phyloP scores from a whole-genome alignment of 2,888 invertebrate species.

The Pyrrhia umbra region DNA sequence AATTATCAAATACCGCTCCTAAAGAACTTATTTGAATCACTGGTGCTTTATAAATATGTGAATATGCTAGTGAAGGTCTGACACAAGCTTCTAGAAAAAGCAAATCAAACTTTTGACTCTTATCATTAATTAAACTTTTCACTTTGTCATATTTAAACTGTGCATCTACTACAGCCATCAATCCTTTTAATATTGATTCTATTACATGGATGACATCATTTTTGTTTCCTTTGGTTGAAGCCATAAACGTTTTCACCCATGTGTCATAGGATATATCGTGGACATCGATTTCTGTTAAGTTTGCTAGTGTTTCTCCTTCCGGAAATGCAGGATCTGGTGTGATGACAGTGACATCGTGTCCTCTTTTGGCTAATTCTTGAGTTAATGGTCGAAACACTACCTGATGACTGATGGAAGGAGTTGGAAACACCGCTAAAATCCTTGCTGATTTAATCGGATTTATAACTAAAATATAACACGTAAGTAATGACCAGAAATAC shows the following conservation, averaged over 20 bases:
- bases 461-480: slow-evolving; percentile 11
- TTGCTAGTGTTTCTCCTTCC: slow-evolving; percentile 67
- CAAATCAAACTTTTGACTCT: slow-evolving; percentile 66
- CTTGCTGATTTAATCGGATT: slow-evolving; percentile 52
- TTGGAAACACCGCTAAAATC: slow-evolving; percentile 71
- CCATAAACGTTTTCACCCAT: slow-evolving; percentile 46
- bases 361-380: slow-evolving; percentile 78
- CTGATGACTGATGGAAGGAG: slow-evolving; percentile 85
- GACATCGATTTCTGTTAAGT: slow-evolving; percentile 81
- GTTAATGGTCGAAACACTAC: slow-evolving; percentile 78
- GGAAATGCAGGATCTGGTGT: slow-evolving; percentile 79
- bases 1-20: slow-evolving; percentile 54
- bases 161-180: slow-evolving; percentile 40
- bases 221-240: slow-evolving; percentile 37
- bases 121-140: slow-evolving; percentile 58
- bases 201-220: slow-evolving; percentile 31
- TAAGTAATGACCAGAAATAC: neutral
- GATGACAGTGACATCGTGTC: slow-evolving; percentile 82
- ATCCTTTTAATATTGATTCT: slow-evolving; percentile 5
- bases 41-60: slow-evolving; percentile 62
- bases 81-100: slow-evolving; percentile 65
- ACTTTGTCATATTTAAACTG: slow-evolving; percentile 54
- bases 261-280: slow-evolving; percentile 70
- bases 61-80: slow-evolving; percentile 52
- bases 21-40: slow-evolving; percentile 71